Evolutionary conservation across 2,888 invertebrate genomes (phyloP).

Genomic region (Tortrix viridana): DNA sequence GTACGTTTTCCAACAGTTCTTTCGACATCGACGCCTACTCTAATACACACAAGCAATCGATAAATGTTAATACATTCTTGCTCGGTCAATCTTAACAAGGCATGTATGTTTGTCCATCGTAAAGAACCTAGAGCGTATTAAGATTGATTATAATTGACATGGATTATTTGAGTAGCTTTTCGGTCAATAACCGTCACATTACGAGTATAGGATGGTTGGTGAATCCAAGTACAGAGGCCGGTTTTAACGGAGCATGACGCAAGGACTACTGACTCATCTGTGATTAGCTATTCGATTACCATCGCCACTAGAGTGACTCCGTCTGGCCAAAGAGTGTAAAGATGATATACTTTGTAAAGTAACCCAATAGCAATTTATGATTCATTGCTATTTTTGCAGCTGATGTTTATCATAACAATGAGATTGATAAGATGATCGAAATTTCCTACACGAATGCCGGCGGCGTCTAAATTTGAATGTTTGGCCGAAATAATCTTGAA

Average conservation of each 20-base stretch:
- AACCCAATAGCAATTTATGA: too few relatives aligned
- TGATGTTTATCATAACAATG: neutral
- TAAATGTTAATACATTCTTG: constrained; percentile 10
- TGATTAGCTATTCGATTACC: constrained; percentile 45
- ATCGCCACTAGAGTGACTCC: constrained; percentile 5
- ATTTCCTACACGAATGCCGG: too few relatives aligned
- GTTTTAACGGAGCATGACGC: constrained; percentile 59
- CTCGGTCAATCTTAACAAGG: constrained; percentile 3
- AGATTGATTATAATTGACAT: constrained; percentile 22
- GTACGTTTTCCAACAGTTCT: constrained; percentile 8
- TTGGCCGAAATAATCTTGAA: constrained; percentile 6
- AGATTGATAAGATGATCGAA: constrained; percentile 1
- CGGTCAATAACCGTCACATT: constrained; percentile 60
- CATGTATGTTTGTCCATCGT: neutral
- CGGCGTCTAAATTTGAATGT: constrained; percentile 1
- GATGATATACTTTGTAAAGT: constrained; percentile 5
- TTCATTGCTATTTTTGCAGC: too few relatives aligned
- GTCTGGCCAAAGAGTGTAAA: constrained; percentile 1
- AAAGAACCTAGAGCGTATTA: constrained; percentile 9
- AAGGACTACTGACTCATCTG: constrained; percentile 65
- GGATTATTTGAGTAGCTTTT: constrained; percentile 6
- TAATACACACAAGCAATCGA: constrained; percentile 12
- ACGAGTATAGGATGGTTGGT: constrained; percentile 35
- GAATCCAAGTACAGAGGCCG: constrained; percentile 48
- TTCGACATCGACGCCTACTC: constrained; percentile 22